Conservation (phyloP, 2,797 vertebrate species). For the Echeneis naucrates region DNA sequence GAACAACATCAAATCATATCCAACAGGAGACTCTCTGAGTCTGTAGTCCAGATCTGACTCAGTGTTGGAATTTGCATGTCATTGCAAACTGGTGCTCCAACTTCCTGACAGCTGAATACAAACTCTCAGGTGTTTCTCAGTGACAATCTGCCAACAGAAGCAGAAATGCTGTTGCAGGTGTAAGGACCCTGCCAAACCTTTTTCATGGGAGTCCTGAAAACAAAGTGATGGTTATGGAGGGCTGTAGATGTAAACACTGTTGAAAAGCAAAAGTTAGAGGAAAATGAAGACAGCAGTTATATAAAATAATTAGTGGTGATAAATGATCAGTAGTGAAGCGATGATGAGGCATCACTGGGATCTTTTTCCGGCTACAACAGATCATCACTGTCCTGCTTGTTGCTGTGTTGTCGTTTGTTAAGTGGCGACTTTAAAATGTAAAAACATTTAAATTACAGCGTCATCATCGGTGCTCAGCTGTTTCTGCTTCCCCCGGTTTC, state of each 20-base stretch:
- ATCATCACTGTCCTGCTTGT: neutral
- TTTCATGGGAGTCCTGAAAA: neutral
- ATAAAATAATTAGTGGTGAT: too few species aligned
- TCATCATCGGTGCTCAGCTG: neutral
- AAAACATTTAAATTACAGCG: neutral
- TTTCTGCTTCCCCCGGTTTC: too few species aligned
- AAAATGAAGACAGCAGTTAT: too few species aligned
- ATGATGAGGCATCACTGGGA: neutral
- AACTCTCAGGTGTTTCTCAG: neutral
- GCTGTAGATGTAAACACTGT: neutral
- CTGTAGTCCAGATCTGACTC: too few species aligned
- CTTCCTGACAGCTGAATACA: neutral
- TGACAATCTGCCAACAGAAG: neutral
- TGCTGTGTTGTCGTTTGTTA: neutral
- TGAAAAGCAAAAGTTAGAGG: neutral
- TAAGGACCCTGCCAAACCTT: neutral
- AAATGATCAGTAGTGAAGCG: too few species aligned
- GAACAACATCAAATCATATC: neutral
- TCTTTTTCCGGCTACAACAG: conserved; percentile 2
- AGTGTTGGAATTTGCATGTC: conserved; percentile 4
- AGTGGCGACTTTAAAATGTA: neutral
- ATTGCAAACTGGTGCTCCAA: too few species aligned
- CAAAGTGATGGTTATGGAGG: neutral
- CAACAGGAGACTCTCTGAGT: too few species aligned
- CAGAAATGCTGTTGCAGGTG: neutral